phyloP scores from a whole-genome alignment of 2,888 invertebrate genomes.

The Tinea trinotella region DNA sequence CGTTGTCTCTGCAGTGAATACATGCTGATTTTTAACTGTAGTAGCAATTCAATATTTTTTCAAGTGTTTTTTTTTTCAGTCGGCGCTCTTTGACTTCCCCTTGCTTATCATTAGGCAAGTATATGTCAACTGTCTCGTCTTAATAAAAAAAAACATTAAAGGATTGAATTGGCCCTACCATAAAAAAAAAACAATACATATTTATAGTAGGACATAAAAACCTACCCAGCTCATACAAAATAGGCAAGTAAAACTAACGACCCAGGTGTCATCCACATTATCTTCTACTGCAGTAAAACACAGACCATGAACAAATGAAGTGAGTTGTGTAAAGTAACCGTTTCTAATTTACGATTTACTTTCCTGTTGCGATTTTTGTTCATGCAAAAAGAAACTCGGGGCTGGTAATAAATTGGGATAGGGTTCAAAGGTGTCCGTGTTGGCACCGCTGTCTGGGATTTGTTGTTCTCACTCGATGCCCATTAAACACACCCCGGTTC shows the following conservation, averaged over 20 bases:
- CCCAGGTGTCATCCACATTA: not conserved
- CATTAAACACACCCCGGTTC: slow-evolving; percentile 1
- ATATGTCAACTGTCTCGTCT: no score
- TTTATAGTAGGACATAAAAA: no score
- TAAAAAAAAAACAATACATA: no score
- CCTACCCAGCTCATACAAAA: no score
- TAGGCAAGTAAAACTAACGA: not conserved
- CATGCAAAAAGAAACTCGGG: not conserved
- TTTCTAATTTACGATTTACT: not conserved
- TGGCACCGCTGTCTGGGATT: slow-evolving; percentile 8
- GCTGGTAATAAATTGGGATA: slow-evolving; percentile 1
- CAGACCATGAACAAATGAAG: not conserved
- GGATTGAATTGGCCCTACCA: no score
- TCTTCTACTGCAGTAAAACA: not conserved
- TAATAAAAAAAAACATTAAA: no score
- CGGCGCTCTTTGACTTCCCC: no score
- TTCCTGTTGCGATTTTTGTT: not conserved
- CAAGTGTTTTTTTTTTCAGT: no score
- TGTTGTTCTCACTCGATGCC: slow-evolving; percentile 2
- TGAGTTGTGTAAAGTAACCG: not conserved
- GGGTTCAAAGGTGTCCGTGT: not conserved
- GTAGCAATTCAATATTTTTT: no score
- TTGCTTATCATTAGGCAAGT: no score
- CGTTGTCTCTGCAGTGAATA: no score
- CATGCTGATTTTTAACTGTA: no score